These are phyloP conservation scores for Campylorhamphus procurvoides DNA, from an alignment of 2,113 vertebrate species.

Conservation along the genomic window DNA sequence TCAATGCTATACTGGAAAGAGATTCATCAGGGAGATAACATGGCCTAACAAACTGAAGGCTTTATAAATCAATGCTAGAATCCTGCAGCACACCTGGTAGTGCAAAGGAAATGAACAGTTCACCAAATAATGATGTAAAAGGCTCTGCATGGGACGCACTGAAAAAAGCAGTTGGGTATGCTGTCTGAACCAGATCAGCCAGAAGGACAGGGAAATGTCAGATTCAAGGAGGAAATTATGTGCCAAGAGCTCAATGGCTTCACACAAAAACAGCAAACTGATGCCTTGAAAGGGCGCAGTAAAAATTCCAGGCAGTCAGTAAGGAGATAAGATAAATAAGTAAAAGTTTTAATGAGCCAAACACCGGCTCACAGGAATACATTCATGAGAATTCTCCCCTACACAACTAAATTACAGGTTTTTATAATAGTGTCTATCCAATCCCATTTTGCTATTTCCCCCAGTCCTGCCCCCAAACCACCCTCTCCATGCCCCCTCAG, in stretches of 20 bases:
- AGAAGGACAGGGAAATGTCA: slow-evolving; percentile 18
- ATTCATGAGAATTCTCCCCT: too few species aligned
- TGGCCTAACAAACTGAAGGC: slow-evolving; percentile 35
- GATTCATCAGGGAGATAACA: slow-evolving; percentile 31
- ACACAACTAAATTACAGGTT: too few species aligned
- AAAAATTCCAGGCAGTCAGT: too few species aligned
- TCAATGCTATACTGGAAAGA: slow-evolving; percentile 22
- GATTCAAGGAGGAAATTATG: background rate
- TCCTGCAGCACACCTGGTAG: background rate
- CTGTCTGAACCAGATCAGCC: background rate
- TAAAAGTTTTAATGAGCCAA: too few species aligned
- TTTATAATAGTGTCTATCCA: too few species aligned
- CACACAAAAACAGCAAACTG: background rate
- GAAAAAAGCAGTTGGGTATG: background rate
- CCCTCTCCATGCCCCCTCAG: too few species aligned
- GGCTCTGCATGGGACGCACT: background rate
- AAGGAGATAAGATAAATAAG: too few species aligned
- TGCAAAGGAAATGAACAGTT: slow-evolving; percentile 4
- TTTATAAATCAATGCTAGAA: slow-evolving; percentile 51
- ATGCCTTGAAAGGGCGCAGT: too few species aligned
- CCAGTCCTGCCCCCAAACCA: too few species aligned
- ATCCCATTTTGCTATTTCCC: too few species aligned
- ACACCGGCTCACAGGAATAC: too few species aligned
- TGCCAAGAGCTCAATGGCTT: background rate
- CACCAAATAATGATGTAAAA: slow-evolving; percentile 16